Base-by-base conservation (phyloP, 2,888 invertebrate species). In the Acleris holmiana region DNA sequence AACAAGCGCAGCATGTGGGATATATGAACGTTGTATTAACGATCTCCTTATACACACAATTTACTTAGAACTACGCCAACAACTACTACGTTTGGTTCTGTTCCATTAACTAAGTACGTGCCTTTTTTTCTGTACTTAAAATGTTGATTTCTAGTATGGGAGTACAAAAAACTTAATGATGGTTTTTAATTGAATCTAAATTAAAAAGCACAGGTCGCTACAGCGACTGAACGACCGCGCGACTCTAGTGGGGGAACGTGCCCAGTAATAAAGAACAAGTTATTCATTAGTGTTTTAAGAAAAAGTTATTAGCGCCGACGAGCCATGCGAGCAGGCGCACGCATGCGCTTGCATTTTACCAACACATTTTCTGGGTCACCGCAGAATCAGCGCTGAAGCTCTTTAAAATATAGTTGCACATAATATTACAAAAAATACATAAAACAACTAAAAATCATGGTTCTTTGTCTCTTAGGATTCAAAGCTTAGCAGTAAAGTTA, bases 201-300 rank as follows among this genome's bases (percentile, higher is more conserved):
- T 84, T 82, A 80, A 86, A 87, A 87, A 53, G 13, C 40, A 19
- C 35, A 29, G 51, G 51, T 18, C 18, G 18, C 29, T 50, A 35
- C 51, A 51, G n/a, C 18, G 10, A 7, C 17, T 19, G 47, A 47
- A 18, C 47, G 47, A 47, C 40, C 18, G 53, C 29, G 68, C 60
- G 58, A 61, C 67, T 67, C 76, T 79, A 90, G 89, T 83, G 84
- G 84, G 70, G 77, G 80, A 85, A 89, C 91, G 91, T 91, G 91
- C 87, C 76, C 79, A 76, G 91, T 85, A 91, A 91, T 91, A 91
- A 86, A 83, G 76, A 81, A 77, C 85, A 80, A 83, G 84, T 83
- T 88, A 90, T 89, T 91, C 91, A 91, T 91, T 91, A 89, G 87
- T 86, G 88, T 89, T 88, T 89, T 85, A 81, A 88, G 89, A 88